Base-by-base conservation (phyloP, 2,113 vertebrate species). In the Oryzias javanicus region DNA sequence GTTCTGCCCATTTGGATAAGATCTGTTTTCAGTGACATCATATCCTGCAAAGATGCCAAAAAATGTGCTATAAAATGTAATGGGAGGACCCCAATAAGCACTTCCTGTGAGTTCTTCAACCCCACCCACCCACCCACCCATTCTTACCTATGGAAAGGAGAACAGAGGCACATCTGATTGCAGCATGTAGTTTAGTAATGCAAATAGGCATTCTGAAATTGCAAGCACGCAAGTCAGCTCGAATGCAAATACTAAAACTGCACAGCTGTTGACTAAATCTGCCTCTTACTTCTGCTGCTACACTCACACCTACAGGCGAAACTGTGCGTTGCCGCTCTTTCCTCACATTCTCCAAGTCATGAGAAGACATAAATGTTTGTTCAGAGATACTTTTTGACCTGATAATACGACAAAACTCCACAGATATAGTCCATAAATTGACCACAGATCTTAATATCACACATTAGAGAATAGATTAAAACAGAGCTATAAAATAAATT, bases 181-280 rank as follows among this genome's bases (percentile, higher is more conserved):
- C 66, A 61, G 76, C 17, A 1, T 72, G 71, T 63, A 64, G 80
- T 82, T 81, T 58, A 62, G 74, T 69, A 67, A 73, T 60, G 64
- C 50, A 25, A 44, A 55, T 46, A 50, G 53, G 64, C 79, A 82
- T 86, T 84, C 72, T 74, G 40, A 75, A 74, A 75, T 56, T 55
- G 60, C 41, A 54, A 20, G 48, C 68, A 66, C 1, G n/a, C 58
- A 62, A 73, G 49, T 54, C 49, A 14, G 51, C 14, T 14, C 56
- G 22, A 60, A 74, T 61, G 63, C 55, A 65, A 68, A 68, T 60
- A 71, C 64, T 58, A 77, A 67, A 75, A 65, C 74, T 57, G 59
- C 64, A 79, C 88, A 89, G 86, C 86, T 88, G 83, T 78, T 85
- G 57, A 42, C 67, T 70, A 64, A 76, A 49, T 14, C 41, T 59